phyloP scores from a whole-genome alignment of 64 coral and sea anemone genomes.

The Cladopsammia gracilis region DNA sequence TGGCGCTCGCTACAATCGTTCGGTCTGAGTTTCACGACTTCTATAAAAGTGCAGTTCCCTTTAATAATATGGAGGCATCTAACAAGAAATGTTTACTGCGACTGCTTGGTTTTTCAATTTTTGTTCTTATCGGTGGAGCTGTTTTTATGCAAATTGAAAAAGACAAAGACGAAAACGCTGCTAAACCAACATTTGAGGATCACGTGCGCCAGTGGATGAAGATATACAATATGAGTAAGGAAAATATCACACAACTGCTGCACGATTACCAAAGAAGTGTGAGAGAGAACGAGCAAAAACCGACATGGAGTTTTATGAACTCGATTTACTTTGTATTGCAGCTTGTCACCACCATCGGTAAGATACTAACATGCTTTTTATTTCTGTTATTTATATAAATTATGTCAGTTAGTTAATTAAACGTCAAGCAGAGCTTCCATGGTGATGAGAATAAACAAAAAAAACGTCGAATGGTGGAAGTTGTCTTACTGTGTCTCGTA shows the following conservation, averaged over 20 bases:
- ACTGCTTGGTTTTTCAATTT: not conserved
- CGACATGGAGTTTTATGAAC: conserved; percentile 4
- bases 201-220: not conserved
- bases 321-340: conserved; percentile 29
- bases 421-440: no score
- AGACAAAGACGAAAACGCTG: not conserved
- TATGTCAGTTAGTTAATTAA: no score
- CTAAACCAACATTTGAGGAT: not conserved
- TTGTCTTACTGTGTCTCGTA: no score
- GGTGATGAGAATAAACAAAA: no score
- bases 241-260: not conserved
- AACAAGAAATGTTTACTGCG: not conserved
- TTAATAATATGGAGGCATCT: not conserved
- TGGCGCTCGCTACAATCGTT: no score
- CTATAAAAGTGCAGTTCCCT: no score
- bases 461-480: no score
- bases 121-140: conserved; percentile 6
- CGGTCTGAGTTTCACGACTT: no score
- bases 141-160: conserved; percentile 49
- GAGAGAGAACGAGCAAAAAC: not conserved
- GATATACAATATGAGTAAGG: not conserved
- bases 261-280: not conserved
- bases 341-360: conserved; percentile 40
- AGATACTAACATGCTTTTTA: not conserved
- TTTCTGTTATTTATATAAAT: no score